Percentiles rank a stretch among this genome's conserved stretches.
Evolutionary conservation across 2,797 vertebrate genomes (phyloP).

Genomic region (Syngnathus acus): DNA sequence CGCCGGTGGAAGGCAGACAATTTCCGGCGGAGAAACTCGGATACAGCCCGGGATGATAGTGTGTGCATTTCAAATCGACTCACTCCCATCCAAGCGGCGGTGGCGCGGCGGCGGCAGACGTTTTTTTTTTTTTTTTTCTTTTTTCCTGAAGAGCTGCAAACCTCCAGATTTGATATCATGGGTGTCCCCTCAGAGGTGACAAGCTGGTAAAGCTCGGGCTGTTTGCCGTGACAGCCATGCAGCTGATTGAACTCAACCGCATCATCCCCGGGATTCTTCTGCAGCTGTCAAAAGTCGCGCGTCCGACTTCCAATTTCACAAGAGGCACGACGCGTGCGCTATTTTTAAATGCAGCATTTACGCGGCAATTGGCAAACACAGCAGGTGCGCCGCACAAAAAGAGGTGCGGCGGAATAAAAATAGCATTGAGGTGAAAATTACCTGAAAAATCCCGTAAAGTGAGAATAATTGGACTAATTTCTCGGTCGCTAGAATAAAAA

Average conservation of each 20-base stretch:
- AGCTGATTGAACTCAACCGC: slow-evolving; percentile 17
- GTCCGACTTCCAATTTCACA: not conserved
- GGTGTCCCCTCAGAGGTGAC: slow-evolving; percentile 5
- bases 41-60: not conserved
- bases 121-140: no score
- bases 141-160: slow-evolving; percentile 1
- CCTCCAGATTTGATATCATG: slow-evolving; percentile 9
- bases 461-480: not conserved
- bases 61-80: not conserved
- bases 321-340: not conserved
- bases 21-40: slow-evolving; percentile 1
- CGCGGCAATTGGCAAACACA: not conserved
- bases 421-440: not conserved
- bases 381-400: not conserved
- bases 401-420: not conserved
- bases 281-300: slow-evolving; percentile 1
- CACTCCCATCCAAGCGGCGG: not conserved
- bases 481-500: not conserved
- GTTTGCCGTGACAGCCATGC: slow-evolving; percentile 7
- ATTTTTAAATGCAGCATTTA: not conserved
- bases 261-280: not conserved
- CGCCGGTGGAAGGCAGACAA: slow-evolving; percentile 9
- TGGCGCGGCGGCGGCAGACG: no score
- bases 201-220: slow-evolving; percentile 4
- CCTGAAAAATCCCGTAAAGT: not conserved